Evolutionary conservation across 2,113 vertebrate species (phyloP).

Genomic region (Vireo altiloquus): DNA sequence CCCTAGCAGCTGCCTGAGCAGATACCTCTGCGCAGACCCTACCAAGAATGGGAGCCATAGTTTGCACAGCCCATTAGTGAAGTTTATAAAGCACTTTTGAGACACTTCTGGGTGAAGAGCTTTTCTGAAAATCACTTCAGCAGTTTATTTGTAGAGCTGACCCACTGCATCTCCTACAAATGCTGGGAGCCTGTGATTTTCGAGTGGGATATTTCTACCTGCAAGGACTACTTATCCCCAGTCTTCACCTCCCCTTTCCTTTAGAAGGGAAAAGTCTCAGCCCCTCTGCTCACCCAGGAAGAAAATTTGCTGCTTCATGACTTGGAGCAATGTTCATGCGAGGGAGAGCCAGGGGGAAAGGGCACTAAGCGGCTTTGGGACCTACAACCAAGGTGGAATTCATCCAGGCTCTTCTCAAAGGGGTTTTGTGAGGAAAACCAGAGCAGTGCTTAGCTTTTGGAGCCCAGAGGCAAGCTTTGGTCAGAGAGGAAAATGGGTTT

Average conservation of each 20-base stretch:
- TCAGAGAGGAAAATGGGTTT: constrained; percentile 2
- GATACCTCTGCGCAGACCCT: background rate
- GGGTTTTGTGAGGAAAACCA: constrained; percentile 36
- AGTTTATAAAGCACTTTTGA: constrained; percentile 32
- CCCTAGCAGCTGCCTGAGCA: background rate
- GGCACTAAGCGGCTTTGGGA: background rate
- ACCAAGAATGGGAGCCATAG: background rate
- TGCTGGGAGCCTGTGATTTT: background rate
- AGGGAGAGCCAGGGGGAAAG: background rate
- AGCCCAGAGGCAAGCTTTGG: background rate
- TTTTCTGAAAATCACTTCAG: constrained; percentile 15
- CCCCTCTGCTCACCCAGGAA: background rate
- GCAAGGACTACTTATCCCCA: background rate
- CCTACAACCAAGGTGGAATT: constrained; percentile 12
- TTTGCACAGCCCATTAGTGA: background rate
- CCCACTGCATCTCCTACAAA: background rate
- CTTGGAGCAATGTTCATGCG: background rate
- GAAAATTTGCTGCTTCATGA: constrained; percentile 34
- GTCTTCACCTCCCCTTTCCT: background rate
- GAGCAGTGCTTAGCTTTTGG: background rate
- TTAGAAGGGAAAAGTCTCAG: background rate
- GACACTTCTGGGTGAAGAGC: background rate
- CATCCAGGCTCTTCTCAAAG: constrained; percentile 37
- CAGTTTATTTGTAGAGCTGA: constrained; percentile 1
- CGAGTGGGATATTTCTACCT: background rate